Conservation (phyloP, 2,888 invertebrate species). For the Stictocephala bisonia region DNA sequence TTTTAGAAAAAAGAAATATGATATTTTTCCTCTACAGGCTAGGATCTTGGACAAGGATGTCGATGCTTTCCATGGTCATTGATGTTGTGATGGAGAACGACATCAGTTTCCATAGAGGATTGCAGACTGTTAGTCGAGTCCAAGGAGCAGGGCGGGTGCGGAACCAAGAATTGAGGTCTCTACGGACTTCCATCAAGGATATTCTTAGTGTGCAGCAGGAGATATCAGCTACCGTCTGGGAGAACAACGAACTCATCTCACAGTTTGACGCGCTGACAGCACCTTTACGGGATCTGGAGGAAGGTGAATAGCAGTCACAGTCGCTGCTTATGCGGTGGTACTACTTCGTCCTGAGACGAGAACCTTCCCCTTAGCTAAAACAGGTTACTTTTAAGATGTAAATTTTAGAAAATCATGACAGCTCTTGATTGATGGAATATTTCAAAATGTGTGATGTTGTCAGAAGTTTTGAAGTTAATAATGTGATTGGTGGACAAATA, state of each 20-base stretch:
- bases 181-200: slow-evolving; percentile 61
- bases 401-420: too few relatives aligned
- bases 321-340: slow-evolving; percentile 23
- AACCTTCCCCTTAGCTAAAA: too few relatives aligned
- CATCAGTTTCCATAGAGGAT: slow-evolving; percentile 56
- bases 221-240: slow-evolving; percentile 64
- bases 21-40: slow-evolving; percentile 70
- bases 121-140: slow-evolving; percentile 54
- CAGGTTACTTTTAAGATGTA: too few relatives aligned
- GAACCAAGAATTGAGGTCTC: slow-evolving; percentile 56
- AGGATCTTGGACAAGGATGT: slow-evolving; percentile 85
- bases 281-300: not conserved
- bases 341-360: slow-evolving; percentile 12
- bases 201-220: slow-evolving; percentile 63
- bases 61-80: slow-evolving; percentile 66
- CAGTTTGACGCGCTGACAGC: slow-evolving; percentile 61
- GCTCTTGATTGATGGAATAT: too few relatives aligned
- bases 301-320: slow-evolving; percentile 14
- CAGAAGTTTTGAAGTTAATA: too few relatives aligned
- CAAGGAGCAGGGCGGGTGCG: slow-evolving; percentile 55
- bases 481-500: too few relatives aligned
- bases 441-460: too few relatives aligned
- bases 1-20: too few relatives aligned
- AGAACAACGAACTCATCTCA: slow-evolving; percentile 65
- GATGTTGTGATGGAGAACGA: slow-evolving; percentile 55